These are phyloP conservation scores for Teleopsis dalmanni DNA, from an alignment of 1,140 invertebrate species.

Conservation along the genomic window DNA sequence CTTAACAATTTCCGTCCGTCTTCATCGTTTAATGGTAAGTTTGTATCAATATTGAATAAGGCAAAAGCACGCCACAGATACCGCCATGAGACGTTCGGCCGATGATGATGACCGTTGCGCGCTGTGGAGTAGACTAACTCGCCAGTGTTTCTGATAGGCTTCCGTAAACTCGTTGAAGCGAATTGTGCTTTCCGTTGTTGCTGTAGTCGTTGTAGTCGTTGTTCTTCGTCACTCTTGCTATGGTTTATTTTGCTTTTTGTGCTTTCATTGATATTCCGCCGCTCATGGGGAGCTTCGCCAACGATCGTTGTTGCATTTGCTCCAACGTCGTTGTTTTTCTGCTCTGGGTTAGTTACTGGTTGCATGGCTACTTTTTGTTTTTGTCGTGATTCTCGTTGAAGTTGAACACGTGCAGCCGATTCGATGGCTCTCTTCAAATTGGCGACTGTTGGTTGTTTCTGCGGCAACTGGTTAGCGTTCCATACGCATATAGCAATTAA, in stretches of 20 bases:
- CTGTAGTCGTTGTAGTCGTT: slow-evolving; percentile 17
- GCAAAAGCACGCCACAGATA: slow-evolving; percentile 61
- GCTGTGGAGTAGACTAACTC: slow-evolving; percentile 37
- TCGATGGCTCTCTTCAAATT: slow-evolving; percentile 36
- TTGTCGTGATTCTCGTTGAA: slow-evolving; percentile 27
- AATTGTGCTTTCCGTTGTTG: slow-evolving; percentile 2
- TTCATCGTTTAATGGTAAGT: slow-evolving; percentile 29
- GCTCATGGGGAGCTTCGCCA: not conserved
- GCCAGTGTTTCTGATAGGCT: slow-evolving; percentile 21
- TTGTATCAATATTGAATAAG: slow-evolving; percentile 45
- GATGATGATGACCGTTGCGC: slow-evolving; percentile 37
- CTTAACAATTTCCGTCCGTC: slow-evolving; percentile 50
- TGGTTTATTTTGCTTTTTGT: not conserved
- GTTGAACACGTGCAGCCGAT: slow-evolving; percentile 24
- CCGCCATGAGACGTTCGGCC: slow-evolving; percentile 55
- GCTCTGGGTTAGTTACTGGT: not conserved
- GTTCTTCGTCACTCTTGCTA: slow-evolving; percentile 2
- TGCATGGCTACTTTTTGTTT: slow-evolving; percentile 20
- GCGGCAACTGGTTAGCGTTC: slow-evolving; percentile 30
- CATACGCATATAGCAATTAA: too few relatives aligned
- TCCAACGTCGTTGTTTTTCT: not conserved
- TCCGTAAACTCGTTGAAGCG: not conserved
- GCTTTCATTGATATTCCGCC: not conserved
- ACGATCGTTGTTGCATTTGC: slow-evolving; percentile 14
- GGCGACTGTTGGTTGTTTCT: slow-evolving; percentile 30